These are phyloP conservation scores for Caracal caracal DNA, from an alignment of 2,113 vertebrate species.

Conservation along the genomic window DNA sequence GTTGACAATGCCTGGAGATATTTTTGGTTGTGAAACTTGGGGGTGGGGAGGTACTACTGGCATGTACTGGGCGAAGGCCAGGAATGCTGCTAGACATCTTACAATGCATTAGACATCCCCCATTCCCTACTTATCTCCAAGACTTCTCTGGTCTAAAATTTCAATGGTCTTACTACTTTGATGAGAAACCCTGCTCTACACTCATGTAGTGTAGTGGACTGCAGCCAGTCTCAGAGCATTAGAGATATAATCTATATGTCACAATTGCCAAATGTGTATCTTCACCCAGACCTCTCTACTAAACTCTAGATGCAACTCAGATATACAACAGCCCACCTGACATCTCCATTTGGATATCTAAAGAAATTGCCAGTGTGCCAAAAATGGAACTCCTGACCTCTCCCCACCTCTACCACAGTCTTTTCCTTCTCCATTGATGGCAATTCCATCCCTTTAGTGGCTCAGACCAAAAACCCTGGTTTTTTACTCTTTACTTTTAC, in stretches of 20 bases:
- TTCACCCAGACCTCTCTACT: background rate
- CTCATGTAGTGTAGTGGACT: background rate
- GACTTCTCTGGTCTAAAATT: background rate
- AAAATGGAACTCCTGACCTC: background rate
- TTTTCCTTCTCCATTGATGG: background rate
- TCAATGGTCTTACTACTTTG: background rate
- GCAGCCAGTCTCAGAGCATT: background rate
- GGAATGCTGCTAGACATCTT: background rate
- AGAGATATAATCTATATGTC: background rate
- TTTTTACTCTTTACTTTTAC: background rate
- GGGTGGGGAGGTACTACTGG: background rate
- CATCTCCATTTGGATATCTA: background rate
- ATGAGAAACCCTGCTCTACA: background rate
- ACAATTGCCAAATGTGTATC: background rate
- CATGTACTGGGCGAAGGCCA: background rate
- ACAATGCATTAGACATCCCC: background rate
- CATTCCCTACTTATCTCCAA: background rate
- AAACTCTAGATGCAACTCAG: background rate
- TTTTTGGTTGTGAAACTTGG: background rate
- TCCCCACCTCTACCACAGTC: background rate
- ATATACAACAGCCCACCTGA: background rate
- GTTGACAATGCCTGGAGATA: background rate
- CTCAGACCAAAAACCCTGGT: background rate
- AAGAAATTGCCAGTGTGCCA: background rate
- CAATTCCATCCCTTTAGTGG: background rate